Conservation (phyloP, 2,113 vertebrate genomes). For the Perca schrenkii region DNA sequence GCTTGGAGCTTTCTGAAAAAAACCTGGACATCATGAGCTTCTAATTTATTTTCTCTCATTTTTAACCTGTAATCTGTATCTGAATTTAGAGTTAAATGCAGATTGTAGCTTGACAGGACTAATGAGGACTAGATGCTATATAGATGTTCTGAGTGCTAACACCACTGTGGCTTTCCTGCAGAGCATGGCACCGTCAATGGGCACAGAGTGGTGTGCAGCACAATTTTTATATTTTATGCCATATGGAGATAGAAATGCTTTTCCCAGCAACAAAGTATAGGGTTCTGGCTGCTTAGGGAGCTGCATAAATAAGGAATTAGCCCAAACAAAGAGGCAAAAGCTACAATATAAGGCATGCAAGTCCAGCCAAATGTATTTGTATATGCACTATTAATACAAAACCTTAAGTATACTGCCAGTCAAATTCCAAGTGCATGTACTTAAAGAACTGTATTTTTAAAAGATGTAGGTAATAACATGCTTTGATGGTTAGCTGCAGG, state of each 20-base stretch:
- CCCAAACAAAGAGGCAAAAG: background rate
- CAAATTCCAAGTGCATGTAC: background rate
- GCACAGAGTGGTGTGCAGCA: background rate
- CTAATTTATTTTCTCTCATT: background rate
- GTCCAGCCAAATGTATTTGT: background rate
- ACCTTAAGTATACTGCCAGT: background rate
- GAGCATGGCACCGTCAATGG: background rate
- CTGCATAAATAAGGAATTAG: background rate
- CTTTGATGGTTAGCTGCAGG: constrained; percentile 54
- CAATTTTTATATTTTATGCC: no score
- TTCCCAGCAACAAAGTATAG: background rate
- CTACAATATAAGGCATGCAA: background rate
- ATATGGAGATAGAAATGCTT: background rate
- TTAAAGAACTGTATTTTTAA: background rate
- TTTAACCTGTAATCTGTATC: background rate
- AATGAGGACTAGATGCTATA: background rate
- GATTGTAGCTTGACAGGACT: background rate
- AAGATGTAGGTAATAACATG: constrained; percentile 24
- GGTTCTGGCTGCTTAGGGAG: background rate
- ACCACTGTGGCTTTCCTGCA: background rate
- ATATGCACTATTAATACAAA: background rate
- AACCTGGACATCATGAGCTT: background rate
- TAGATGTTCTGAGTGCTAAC: background rate
- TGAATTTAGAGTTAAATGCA: background rate
- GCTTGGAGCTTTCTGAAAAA: background rate